These are phyloP conservation scores for Troides oblongomaculatus DNA, from an alignment of 2,888 invertebrate genomes.

Conservation along the genomic window DNA sequence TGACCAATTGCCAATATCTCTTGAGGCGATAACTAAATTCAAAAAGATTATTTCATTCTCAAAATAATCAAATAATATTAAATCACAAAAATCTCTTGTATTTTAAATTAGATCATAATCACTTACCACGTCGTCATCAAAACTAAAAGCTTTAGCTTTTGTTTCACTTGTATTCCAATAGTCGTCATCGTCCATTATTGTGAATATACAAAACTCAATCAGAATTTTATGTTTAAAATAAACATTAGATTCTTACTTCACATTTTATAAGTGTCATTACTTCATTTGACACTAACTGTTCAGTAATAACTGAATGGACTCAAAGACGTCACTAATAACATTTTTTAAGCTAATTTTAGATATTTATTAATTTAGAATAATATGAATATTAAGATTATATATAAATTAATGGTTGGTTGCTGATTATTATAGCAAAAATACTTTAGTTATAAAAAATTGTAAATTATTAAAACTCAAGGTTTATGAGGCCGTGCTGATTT, in stretches of 20 bases:
- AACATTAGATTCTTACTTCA: not conserved
- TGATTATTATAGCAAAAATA: not conserved
- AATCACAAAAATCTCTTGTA: no score
- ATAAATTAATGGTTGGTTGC: not conserved
- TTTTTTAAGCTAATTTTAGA: not conserved
- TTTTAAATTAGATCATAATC: no score
- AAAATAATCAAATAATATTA: no score
- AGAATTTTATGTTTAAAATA: not conserved
- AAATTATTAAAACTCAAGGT: no score
- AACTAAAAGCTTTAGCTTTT: slow-evolving; percentile 85
- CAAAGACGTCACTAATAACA: not conserved
- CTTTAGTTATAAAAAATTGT: no score
- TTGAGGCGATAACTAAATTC: slow-evolving; percentile 64
- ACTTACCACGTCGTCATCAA: slow-evolving; percentile 87
- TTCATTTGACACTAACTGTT: not conserved
- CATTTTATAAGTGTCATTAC: not conserved
- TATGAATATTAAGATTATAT: not conserved
- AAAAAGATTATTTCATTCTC: not conserved
- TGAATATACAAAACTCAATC: not conserved
- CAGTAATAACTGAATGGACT: not conserved
- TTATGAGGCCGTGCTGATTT: not conserved
- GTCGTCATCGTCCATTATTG: slow-evolving; percentile 78
- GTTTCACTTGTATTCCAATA: slow-evolving; percentile 90
- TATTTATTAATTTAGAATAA: not conserved
- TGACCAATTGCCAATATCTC: slow-evolving; percentile 75